Conservation (phyloP, 2,888 invertebrate genomes). For the Calameuta filiformis region DNA sequence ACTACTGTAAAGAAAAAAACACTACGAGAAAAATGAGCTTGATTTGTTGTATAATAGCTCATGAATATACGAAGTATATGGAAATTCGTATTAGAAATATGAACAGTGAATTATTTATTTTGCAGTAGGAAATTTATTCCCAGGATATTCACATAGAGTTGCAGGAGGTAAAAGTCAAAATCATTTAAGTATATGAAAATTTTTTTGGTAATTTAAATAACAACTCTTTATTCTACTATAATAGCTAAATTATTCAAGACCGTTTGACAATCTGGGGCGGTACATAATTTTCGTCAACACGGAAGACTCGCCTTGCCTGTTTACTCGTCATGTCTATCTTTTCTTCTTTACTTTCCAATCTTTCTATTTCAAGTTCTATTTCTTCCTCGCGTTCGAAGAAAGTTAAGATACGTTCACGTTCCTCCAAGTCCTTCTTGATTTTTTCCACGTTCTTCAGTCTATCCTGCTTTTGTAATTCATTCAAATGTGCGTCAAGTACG, state of each 20-base stretch:
- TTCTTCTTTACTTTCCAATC: constrained; percentile 36
- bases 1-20: not conserved
- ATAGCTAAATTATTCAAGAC: constrained; percentile 3
- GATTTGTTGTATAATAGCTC: not conserved
- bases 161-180: no score
- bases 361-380: constrained; percentile 77
- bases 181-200: no score
- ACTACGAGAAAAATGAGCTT: not conserved
- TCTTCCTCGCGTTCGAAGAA: constrained; percentile 86
- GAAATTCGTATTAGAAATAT: not conserved
- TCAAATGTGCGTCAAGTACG: constrained; percentile 72
- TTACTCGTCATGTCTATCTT: constrained; percentile 38
- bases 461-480: constrained; percentile 66
- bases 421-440: constrained; percentile 70
- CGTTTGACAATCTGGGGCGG: constrained; percentile 74
- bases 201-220: not conserved
- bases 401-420: constrained; percentile 72
- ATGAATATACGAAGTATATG: not conserved
- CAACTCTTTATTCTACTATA: not conserved
- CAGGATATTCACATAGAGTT: not conserved
- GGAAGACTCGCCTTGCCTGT: constrained; percentile 39
- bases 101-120: not conserved
- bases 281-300: constrained; percentile 74
- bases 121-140: not conserved
- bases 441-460: constrained; percentile 71